Base-by-base conservation (phyloP, 2,113 vertebrate genomes). In the Phalacrocorax pelagicus region DNA sequence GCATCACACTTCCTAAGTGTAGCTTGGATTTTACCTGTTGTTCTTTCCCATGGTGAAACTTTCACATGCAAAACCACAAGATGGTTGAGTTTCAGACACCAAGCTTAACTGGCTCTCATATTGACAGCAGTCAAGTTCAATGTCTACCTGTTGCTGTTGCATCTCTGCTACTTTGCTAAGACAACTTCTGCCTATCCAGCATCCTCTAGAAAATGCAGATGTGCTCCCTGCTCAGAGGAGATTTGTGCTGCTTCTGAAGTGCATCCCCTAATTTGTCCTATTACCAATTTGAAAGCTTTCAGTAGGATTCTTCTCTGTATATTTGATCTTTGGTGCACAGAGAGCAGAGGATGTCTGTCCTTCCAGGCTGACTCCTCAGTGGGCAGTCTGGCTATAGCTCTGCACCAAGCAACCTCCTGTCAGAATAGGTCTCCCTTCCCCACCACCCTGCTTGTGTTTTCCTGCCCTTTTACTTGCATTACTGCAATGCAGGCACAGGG, bases 381-480 rank as follows among this genome's bases (percentile, higher is more conserved):
- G 75, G 65, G 38, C 32, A 74, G 47, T 42, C 24, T 90, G 58
- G n/a, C 42, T 51, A 23, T 20, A 34, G 26, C 44, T 47, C 23
- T 55, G 47, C 22, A 46, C 15, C 44, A 47, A 13, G 40, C 20
- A 26, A 77, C 3, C 1, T 11, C 8, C 26, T 36, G 3, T 11
- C 49, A 69, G 66, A 61, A 80, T 13, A 15, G 10, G 2, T 52
- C 17, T 1, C 4, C 10, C 32, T 2, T 4, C 6, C 2, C 8
- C 34, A 16, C 44, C 7, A 17, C 44, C 44, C 44, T 18, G 17
- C 44, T n/a, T 6, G 2, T n/a, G 30, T n/a, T 84, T 90, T 72
- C 12, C 17, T 79, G 23, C 32, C 20, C 10, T 81, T 82, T 69
- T 27, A 18, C 29, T 71, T 67, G 24, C 11, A 20, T 54, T 46